Base-by-base conservation (phyloP, 2,888 invertebrate genomes). In the Drosophila bunnanda region DNA sequence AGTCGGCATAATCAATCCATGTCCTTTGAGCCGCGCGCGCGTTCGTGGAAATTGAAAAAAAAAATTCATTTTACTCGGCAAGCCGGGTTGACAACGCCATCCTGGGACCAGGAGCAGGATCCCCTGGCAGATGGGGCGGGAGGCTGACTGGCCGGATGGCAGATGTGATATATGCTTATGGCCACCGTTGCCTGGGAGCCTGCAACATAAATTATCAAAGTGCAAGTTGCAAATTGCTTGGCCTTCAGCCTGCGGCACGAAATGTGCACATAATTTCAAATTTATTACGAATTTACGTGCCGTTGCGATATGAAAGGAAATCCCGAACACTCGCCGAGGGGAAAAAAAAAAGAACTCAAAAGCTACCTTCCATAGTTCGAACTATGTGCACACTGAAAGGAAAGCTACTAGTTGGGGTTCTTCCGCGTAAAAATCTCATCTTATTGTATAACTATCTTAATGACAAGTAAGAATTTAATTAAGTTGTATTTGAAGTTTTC, bases 251-350 rank as follows among this genome's bases (percentile, higher is more conserved):
- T 73, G 64, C 41, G 56, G 57, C 82, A 80, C 80, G 67, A 79
- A 83, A 80, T 83, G 83, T 78, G 87, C 84, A 86, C 87, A 83
- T 83, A 83, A 83, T 87, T 79, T 75, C 80, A 78, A 83, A 83
- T 87, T 87, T 83, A 83, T 83, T 81, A 80, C 80, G 59, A 81
- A 67, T 81, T 75, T 84, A 84, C 83, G 83, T 87, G 83, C 76
- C 78, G 64, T 75, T 75, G 77, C 74, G 82, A 68, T 67, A 79
- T 83, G 83, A 78, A 64, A 77, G 46, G 46, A 67, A 61, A 52
- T 58, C 64, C 43, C 20, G 41, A 9, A 36, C 46, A 38, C 39
- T 34, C 17, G 13, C 36, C 25, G 25, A 15, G 44, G 25, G 25
- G 20, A 2, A 39, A 4, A 41, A 66, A 70, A 32, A 55, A 62